phyloP scores from a whole-genome alignment of 2,888 invertebrate genomes.

The Bellardia bayeri region DNA sequence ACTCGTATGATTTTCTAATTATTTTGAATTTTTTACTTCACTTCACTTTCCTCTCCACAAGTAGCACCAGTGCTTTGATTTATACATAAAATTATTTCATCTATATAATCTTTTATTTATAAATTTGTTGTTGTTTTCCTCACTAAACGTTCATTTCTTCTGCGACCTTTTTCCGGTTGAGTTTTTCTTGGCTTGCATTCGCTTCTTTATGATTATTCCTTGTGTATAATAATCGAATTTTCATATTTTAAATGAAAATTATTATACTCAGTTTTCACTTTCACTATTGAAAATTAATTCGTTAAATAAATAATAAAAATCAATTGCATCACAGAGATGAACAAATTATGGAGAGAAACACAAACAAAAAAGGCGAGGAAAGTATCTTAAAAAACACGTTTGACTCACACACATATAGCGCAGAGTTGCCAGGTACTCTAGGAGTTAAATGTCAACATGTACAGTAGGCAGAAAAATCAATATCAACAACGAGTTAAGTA shows the following conservation, averaged over 20 bases:
- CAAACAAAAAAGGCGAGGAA: constrained; percentile 22
- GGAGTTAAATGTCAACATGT: neutral
- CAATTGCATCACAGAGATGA: constrained; percentile 74
- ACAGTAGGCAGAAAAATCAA: too few relatives aligned
- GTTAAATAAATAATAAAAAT: constrained; percentile 63
- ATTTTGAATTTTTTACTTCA: neutral
- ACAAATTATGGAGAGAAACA: constrained; percentile 47
- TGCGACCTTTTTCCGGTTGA: neutral
- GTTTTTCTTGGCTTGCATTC: neutral
- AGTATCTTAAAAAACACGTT: constrained; percentile 48
- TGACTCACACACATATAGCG: constrained; percentile 1
- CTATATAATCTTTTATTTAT: constrained; percentile 30
- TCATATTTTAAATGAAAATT: neutral
- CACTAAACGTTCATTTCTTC: neutral
- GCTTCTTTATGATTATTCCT: neutral
- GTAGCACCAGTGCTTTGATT: neutral
- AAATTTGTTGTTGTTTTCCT: neutral
- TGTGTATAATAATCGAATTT: neutral
- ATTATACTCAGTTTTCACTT: constrained; percentile 55
- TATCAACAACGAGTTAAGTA: neutral
- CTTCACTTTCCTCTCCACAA: constrained; percentile 12
- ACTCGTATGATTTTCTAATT: neutral
- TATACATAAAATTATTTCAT: constrained; percentile 20
- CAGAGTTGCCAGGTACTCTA: neutral
- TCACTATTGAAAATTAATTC: constrained; percentile 65